phyloP scores from a whole-genome alignment of 2,888 invertebrate species.

The Apotomis turbidana region DNA sequence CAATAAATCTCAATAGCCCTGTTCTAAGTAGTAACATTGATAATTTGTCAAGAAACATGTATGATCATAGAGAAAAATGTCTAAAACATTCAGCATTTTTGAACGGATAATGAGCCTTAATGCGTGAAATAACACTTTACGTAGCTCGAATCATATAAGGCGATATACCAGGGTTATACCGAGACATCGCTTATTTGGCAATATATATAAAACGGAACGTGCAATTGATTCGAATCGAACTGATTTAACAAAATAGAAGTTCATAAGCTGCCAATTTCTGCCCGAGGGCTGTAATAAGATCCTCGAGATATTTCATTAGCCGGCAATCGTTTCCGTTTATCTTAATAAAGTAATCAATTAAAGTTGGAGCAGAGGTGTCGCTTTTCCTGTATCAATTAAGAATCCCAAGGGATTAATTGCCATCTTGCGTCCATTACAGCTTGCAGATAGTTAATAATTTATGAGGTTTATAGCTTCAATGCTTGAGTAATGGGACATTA shows the following conservation, averaged over 20 bases:
- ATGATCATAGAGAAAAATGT: too few species aligned
- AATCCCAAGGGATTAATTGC: conserved; percentile 41
- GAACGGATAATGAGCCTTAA: too few species aligned
- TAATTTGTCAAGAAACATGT: too few species aligned
- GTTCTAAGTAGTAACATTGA: too few species aligned
- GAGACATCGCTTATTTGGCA: too few species aligned
- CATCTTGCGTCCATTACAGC: conserved; percentile 41
- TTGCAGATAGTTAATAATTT: conserved; percentile 31
- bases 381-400: conserved; percentile 45
- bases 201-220: not conserved
- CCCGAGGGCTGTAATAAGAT: not conserved
- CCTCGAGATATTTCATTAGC: conserved; percentile 1
- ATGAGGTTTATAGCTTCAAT: not conserved
- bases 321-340: conserved; percentile 38
- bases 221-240: not conserved
- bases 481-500: conserved; percentile 21
- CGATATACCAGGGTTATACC: too few species aligned
- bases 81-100: too few species aligned
- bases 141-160: too few species aligned
- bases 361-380: conserved; percentile 40
- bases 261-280: not conserved
- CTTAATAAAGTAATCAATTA: conserved; percentile 44
- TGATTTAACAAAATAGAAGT: not conserved
- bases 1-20: too few species aligned
- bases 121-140: too few species aligned